Evolutionary conservation across 2,113 vertebrate genomes (phyloP).

Genomic region (Pungitius pungitius): DNA sequence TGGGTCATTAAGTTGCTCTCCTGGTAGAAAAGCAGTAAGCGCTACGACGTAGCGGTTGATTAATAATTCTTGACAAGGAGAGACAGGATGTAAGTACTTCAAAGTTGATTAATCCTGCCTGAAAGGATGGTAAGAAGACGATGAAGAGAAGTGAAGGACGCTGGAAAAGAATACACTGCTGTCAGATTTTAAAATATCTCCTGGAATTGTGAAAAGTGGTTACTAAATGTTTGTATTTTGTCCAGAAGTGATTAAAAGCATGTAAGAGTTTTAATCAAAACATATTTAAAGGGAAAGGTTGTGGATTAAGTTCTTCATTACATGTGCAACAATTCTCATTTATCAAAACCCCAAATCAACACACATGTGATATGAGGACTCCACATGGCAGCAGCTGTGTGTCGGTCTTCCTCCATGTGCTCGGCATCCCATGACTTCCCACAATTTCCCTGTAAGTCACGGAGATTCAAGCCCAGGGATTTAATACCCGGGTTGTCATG

Average conservation of each 20-base stretch:
- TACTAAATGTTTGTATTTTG: not conserved
- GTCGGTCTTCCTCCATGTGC: constrained; percentile 11
- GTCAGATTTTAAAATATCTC: not conserved
- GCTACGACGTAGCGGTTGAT: constrained; percentile 9
- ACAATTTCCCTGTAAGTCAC: constrained; percentile 9
- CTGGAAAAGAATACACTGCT: not conserved
- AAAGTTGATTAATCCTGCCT: constrained; percentile 32
- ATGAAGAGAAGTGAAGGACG: not conserved
- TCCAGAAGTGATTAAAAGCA: not conserved
- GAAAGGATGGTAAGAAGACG: not conserved
- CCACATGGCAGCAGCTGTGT: constrained; percentile 14
- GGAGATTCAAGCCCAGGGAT: constrained; percentile 38
- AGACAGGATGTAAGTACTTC: constrained; percentile 7
- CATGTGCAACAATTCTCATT: not conserved
- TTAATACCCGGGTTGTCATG: constrained; percentile 70
- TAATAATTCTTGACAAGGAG: constrained; percentile 4
- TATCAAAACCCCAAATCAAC: not conserved
- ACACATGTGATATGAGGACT: not conserved
- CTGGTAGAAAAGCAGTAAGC: constrained; percentile 12
- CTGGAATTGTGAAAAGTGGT: not conserved
- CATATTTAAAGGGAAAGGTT: not conserved
- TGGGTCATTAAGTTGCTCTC: constrained; percentile 37
- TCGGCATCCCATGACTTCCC: constrained; percentile 45
- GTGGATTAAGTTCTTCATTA: not conserved
- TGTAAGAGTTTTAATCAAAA: not conserved